A percentile compares a stretch with the other conserved stretches of the same genome.
Conservation (phyloP, 2,113 vertebrate species). For the Corythaixoides concolor region DNA sequence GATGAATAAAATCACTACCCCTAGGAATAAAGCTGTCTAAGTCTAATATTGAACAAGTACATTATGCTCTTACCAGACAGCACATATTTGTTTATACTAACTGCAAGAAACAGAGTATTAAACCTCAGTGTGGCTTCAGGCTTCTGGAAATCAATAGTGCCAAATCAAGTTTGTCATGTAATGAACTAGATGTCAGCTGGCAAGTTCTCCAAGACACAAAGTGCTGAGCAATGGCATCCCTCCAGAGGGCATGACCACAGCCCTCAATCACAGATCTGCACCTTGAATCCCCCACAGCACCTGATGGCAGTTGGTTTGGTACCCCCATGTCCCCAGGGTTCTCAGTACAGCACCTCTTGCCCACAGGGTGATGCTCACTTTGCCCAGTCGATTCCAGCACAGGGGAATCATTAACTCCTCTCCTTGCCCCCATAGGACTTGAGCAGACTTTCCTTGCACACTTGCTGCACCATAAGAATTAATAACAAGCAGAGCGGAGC, state of each 20-base stretch:
- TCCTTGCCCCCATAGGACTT: neutral
- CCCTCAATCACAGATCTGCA: neutral
- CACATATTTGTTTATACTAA: neutral
- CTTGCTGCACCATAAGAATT: neutral
- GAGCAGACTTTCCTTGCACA: neutral
- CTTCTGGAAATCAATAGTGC: neutral
- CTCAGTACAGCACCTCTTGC: neutral
- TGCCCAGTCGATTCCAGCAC: neutral
- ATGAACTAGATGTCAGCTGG: neutral
- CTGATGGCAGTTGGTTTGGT: neutral
- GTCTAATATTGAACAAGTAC: neutral
- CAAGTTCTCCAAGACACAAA: neutral
- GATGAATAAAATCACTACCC: neutral
- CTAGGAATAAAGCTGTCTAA: neutral
- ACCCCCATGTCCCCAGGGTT: neutral
- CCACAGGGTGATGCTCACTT: accelerated
- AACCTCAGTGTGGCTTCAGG: neutral
- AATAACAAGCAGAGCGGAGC: neutral
- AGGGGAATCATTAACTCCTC: neutral
- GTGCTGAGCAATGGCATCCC: neutral
- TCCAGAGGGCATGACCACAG: neutral
- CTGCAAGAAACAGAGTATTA: neutral
- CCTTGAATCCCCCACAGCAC: neutral
- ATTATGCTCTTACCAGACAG: neutral
- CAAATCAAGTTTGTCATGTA: neutral